These are phyloP conservation scores for Argya squamiceps DNA, from an alignment of 2,797 vertebrate genomes.

Conservation along the genomic window DNA sequence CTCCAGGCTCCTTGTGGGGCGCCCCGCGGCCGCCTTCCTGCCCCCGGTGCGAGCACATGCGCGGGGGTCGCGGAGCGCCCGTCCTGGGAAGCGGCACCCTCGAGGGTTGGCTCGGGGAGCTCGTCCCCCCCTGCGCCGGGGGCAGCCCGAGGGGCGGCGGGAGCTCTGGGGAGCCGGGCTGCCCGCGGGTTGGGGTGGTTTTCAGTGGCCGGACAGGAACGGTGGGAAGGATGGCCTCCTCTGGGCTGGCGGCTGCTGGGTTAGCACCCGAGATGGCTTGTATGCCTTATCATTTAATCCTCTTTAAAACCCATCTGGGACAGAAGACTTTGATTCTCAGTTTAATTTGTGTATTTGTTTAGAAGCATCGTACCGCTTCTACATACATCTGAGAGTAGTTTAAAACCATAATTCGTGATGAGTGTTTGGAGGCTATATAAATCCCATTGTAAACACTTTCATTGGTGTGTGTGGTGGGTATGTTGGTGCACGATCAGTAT, in stretches of 20 bases:
- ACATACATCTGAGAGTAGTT: background rate
- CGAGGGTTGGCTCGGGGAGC: accelerated
- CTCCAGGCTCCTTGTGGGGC: background rate
- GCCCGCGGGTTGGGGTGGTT: accelerated
- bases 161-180: accelerated
- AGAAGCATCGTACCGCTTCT: background rate
- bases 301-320: accelerated
- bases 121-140: accelerated
- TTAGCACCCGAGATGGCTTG: accelerated
- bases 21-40: background rate
- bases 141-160: background rate
- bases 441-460: accelerated
- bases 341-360: background rate
- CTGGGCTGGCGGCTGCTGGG: background rate
- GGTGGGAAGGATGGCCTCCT: accelerated
- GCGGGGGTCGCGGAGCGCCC: background rate
- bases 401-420: accelerated
- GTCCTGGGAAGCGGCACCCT: background rate
- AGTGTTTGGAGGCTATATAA: background rate
- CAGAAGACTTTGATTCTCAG: accelerated
- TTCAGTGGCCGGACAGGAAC: background rate
- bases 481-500: background rate
- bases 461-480: background rate
- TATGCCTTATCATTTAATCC: accelerated
- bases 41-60: background rate